phyloP scores from a whole-genome alignment of 2,888 invertebrate genomes.

The Lepidonotus clava region DNA sequence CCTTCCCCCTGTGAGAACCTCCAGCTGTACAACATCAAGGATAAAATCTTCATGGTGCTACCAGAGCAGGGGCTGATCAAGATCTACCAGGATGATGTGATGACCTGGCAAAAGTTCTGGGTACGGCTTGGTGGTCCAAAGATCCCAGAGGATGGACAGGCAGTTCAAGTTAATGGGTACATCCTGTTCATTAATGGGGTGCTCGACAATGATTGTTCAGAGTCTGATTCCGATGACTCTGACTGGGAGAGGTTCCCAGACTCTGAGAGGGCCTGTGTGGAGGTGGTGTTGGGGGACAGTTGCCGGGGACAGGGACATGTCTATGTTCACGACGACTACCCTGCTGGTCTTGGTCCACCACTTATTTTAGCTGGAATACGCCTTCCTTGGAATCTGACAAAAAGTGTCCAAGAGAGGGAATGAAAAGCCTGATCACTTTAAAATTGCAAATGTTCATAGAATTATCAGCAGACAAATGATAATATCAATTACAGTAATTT shows the following conservation, averaged over 20 bases:
- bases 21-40: neutral
- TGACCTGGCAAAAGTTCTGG: slow-evolving; percentile 26
- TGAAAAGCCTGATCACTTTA: neutral
- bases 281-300: slow-evolving; percentile 9
- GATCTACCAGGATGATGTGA: neutral
- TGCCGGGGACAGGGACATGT: neutral
- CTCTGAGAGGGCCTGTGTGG: neutral
- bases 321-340: slow-evolving; percentile 17
- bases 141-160: neutral
- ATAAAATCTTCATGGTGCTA: neutral
- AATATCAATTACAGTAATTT: no score
- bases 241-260: neutral
- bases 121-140: slow-evolving; percentile 37
- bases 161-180: neutral
- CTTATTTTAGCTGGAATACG: slow-evolving; percentile 9
- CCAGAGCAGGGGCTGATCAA: neutral
- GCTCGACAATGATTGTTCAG: neutral
- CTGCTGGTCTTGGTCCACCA: neutral
- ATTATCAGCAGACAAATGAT: no score
- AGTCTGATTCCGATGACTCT: neutral
- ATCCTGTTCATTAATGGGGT: slow-evolving; percentile 18
- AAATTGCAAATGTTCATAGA: neutral
- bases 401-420: neutral
- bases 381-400: slow-evolving; percentile 17
- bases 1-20: slow-evolving; percentile 22